phyloP scores from a whole-genome alignment of 1,140 invertebrate species.

The Notospermus geniculatus region DNA sequence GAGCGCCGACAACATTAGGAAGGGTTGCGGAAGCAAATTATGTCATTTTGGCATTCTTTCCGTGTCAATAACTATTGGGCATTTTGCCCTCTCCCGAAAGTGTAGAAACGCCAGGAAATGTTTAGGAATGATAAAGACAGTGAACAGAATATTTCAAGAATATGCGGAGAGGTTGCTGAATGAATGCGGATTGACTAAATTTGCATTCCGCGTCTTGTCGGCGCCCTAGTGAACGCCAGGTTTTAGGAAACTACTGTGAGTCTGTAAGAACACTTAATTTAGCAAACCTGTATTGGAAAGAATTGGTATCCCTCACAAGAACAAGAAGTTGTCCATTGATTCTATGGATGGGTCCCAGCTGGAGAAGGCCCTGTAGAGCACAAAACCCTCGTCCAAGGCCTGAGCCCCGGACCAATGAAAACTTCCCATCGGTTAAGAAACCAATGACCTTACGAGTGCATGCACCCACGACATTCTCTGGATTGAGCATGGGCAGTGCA shows the following conservation, averaged over 20 bases:
- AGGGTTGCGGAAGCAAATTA: too few relatives aligned
- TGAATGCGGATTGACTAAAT: too few relatives aligned
- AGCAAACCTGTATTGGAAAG: conserved; percentile 48
- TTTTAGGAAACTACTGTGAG: conserved; percentile 5
- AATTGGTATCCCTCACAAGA: conserved; percentile 38
- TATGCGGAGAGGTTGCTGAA: too few relatives aligned
- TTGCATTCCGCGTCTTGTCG: too few relatives aligned
- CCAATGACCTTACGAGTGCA: conserved; percentile 66
- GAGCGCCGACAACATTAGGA: too few relatives aligned
- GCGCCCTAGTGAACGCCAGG: too few relatives aligned
- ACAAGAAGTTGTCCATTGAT: conserved; percentile 19
- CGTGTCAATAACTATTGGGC: too few relatives aligned
- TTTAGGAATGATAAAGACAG: too few relatives aligned
- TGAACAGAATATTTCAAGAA: too few relatives aligned
- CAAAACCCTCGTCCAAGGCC: conserved; percentile 42
- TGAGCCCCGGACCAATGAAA: conserved; percentile 61
- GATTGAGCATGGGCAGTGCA: conserved; percentile 18
- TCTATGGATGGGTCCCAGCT: conserved; percentile 8
- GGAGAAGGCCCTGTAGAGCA: conserved; percentile 27
- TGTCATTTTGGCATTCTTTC: too few relatives aligned
- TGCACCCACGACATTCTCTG: conserved; percentile 16
- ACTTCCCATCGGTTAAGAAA: conserved; percentile 69
- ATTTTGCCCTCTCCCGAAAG: too few relatives aligned
- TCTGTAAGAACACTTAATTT: conserved; percentile 16
- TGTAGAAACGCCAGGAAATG: too few relatives aligned